These are phyloP conservation scores for Apoda limacodes DNA, from an alignment of 2,888 invertebrate species.

Conservation along the genomic window DNA sequence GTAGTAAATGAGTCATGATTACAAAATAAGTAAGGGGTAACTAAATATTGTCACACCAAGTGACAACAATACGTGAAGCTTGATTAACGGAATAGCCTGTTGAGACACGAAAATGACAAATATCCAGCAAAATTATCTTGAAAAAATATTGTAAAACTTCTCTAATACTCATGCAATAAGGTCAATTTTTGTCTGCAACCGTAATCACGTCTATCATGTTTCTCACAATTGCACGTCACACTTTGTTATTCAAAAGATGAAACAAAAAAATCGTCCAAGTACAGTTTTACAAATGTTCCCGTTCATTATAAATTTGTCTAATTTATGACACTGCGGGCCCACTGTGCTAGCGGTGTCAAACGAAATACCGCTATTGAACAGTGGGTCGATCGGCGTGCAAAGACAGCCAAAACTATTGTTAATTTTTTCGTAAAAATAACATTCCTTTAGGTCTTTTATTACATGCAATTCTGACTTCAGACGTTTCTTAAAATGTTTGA, in stretches of 20 bases:
- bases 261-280: conserved; percentile 32
- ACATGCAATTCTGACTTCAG: conserved; percentile 50
- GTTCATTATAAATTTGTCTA: conserved; percentile 47
- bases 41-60: conserved; percentile 14
- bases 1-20: conserved; percentile 12
- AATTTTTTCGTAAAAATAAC: conserved; percentile 48
- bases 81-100: conserved; percentile 25
- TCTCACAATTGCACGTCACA: no score
- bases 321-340: conserved; percentile 52
- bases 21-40: conserved; percentile 17
- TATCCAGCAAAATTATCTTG: no score
- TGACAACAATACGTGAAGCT: conserved; percentile 22
- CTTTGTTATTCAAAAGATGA: no score
- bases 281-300: conserved; percentile 60
- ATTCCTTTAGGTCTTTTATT: conserved; percentile 38
- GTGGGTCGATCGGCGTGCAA: conserved; percentile 20
- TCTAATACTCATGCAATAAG: conserved; percentile 1
- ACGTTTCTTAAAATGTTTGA: conserved; percentile 46
- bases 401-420: conserved; percentile 29
- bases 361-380: conserved; percentile 14
- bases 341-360: conserved; percentile 27
- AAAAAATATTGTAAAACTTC: no score
- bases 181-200: conserved; percentile 7
- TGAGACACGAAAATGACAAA: conserved; percentile 30
- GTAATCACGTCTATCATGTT: no score